These are phyloP conservation scores for Ameiurus melas DNA, from an alignment of 2,113 vertebrate species.

Conservation along the genomic window DNA sequence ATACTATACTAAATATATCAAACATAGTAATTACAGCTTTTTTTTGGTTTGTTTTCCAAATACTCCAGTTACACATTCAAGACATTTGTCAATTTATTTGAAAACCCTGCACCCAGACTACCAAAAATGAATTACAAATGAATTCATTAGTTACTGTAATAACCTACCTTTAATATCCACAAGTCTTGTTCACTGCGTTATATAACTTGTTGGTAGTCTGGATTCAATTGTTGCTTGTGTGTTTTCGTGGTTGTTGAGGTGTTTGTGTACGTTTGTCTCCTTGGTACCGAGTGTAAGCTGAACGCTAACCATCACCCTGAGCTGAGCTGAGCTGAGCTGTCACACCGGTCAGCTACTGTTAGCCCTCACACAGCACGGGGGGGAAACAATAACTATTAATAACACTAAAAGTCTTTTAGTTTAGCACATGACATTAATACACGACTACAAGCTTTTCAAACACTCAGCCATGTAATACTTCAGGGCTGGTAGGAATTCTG, in stretches of 20 bases:
- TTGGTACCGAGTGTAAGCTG: constrained; percentile 19
- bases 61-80: not conserved
- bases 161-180: constrained; percentile 2
- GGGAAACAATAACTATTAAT: not conserved
- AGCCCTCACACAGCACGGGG: not conserved
- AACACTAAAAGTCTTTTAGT: too few relatives aligned
- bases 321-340: constrained; percentile 1
- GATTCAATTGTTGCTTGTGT: not conserved
- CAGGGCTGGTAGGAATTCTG: not conserved
- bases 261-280: constrained; percentile 32
- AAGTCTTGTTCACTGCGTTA: not conserved
- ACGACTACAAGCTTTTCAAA: not conserved
- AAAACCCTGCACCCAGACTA: not conserved
- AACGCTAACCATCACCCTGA: not conserved
- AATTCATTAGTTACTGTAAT: too few relatives aligned
- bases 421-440: not conserved
- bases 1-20: not conserved
- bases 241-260: constrained; percentile 1
- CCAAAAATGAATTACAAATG: not conserved
- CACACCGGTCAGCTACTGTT: not conserved
- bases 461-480: not conserved
- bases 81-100: too few relatives aligned
- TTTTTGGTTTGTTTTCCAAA: not conserved
- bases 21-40: not conserved
- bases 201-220: not conserved